Evolutionary conservation across 2,797 vertebrate genomes (phyloP).

Genomic region (Meriones psammophilus): DNA sequence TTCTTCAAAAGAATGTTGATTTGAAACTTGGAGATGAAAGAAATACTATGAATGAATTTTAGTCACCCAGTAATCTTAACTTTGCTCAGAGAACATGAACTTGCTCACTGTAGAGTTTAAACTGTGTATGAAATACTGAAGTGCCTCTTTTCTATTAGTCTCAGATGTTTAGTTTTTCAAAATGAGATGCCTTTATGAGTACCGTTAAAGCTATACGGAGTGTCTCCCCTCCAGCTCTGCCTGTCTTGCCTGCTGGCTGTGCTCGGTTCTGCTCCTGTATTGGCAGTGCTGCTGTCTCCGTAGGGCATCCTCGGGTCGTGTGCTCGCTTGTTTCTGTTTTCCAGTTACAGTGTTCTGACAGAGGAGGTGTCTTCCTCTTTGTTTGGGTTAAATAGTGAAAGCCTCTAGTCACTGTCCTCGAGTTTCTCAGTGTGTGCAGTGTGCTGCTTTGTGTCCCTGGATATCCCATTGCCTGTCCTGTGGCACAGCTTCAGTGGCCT

Average conservation of each 20-base stretch:
- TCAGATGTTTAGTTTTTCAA: slow-evolving; percentile 55
- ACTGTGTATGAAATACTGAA: slow-evolving; percentile 84
- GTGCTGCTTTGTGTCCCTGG: not conserved
- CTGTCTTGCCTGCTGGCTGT: not conserved
- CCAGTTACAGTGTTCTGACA: not conserved
- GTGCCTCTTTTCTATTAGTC: slow-evolving; percentile 87
- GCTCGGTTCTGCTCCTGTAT: rapidly evolving
- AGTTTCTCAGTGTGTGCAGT: not conserved
- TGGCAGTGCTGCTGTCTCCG: not conserved
- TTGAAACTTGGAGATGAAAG: slow-evolving; percentile 74
- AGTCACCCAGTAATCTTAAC: slow-evolving; percentile 76
- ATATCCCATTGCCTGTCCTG: not conserved
- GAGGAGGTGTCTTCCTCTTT: not conserved
- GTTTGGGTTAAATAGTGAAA: not conserved
- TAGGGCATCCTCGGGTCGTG: not conserved
- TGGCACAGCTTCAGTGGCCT: slow-evolving; percentile 22
- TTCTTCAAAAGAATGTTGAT: slow-evolving; percentile 59
- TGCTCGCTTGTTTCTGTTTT: not conserved
- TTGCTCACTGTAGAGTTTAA: slow-evolving; percentile 75
- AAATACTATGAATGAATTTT: slow-evolving; percentile 68
- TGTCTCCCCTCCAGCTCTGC: not conserved
- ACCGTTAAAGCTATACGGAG: slow-evolving; percentile 66
- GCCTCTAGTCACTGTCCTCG: not conserved
- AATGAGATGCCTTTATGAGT: slow-evolving; percentile 49
- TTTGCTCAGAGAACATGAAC: slow-evolving; percentile 74